These are phyloP conservation scores for Leptobrachium leishanense DNA, from an alignment of 2,113 vertebrate genomes.

Conservation along the genomic window DNA sequence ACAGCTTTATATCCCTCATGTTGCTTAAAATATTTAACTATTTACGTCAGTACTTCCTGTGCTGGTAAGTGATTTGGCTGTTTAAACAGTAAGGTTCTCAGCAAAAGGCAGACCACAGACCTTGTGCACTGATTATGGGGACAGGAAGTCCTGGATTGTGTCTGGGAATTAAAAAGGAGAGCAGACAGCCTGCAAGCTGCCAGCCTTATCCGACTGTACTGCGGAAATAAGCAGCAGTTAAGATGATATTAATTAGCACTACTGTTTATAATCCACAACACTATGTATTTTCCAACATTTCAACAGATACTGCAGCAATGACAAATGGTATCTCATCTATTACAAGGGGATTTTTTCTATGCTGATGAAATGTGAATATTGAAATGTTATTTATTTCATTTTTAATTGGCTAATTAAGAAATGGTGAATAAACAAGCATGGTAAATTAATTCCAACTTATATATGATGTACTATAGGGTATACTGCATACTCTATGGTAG, in stretches of 20 bases:
- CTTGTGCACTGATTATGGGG: background rate
- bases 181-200: constrained; percentile 4
- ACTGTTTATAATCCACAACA: constrained; percentile 33
- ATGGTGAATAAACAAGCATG: no score
- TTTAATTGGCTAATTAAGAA: no score
- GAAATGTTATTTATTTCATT: no score
- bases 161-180: constrained; percentile 51
- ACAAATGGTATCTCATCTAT: background rate
- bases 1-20: constrained; percentile 8
- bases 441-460: no score
- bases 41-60: constrained; percentile 25
- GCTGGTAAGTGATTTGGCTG: constrained; percentile 28
- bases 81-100: background rate
- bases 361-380: no score
- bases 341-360: background rate
- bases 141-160: constrained; percentile 34
- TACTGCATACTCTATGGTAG: no score
- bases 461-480: no score
- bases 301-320: background rate
- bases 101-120: constrained; percentile 3
- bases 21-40: background rate
- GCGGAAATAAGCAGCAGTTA: constrained; percentile 5
- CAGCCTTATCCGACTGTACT: background rate
- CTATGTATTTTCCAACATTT: constrained; percentile 26
- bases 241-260: constrained; percentile 28